phyloP scores from a whole-genome alignment of 2,797 vertebrate species.

The Gobio occitaniae region DNA sequence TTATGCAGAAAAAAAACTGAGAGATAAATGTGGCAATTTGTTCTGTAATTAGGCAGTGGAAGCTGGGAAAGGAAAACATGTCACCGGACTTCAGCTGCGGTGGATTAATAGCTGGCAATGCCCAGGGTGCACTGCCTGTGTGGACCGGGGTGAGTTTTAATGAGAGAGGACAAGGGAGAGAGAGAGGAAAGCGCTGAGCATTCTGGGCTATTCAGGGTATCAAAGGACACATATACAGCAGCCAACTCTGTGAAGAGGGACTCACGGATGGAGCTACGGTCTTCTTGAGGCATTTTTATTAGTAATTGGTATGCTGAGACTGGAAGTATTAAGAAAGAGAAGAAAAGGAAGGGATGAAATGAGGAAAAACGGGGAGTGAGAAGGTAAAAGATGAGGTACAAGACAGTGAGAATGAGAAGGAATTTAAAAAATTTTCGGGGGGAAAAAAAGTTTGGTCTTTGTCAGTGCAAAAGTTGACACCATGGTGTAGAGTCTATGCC shows the following conservation, averaged over 20 bases:
- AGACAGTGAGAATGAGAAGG: neutral
- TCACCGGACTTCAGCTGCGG: constrained; percentile 68
- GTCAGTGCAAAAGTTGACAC: neutral
- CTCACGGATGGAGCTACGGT: constrained; percentile 1
- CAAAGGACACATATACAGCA: constrained; percentile 52
- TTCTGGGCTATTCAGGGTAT: constrained; percentile 47
- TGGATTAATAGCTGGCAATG: constrained; percentile 74
- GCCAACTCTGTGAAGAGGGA: constrained; percentile 41
- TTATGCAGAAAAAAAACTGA: constrained; percentile 55
- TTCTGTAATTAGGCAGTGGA: constrained; percentile 69
- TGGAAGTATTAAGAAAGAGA: constrained; percentile 9
- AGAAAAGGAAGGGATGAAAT: constrained; percentile 12
- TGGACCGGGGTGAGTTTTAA: constrained; percentile 70
- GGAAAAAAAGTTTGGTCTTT: neutral
- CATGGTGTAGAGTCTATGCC: neutral
- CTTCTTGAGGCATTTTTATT: constrained; percentile 41
- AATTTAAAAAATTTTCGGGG: neutral
- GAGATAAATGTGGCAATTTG: constrained; percentile 73
- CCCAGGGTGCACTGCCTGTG: constrained; percentile 64
- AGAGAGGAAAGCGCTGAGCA: constrained; percentile 47
- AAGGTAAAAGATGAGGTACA: neutral
- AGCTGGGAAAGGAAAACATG: constrained; percentile 63
- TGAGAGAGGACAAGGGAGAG: constrained; percentile 62
- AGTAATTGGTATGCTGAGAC: constrained; percentile 39
- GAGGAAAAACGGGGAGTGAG: neutral